Base-by-base conservation (phyloP, 1,140 invertebrate genomes). In the Batillaria attramentaria region DNA sequence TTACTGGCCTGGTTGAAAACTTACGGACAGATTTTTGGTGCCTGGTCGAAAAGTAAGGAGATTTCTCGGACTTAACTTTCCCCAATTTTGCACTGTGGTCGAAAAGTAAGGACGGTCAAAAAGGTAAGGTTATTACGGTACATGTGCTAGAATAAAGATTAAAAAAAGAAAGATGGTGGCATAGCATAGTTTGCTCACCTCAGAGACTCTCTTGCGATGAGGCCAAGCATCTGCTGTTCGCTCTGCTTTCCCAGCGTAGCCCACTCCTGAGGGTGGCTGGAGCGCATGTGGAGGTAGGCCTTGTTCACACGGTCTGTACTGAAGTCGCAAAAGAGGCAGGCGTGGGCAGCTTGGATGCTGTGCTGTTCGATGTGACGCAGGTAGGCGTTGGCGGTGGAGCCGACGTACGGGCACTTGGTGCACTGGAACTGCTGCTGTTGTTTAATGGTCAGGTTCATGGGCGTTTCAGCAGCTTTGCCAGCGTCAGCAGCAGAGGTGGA, bases 291-390 rank as follows among this genome's bases (percentile, higher is more conserved):
- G 57, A 88, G 85, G 72, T 87, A 87, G 0, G 89, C 79, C 3
- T 89, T 74, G 70, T 89, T 86, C 62, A 88, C 84, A 6, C 85
- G 73, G 66, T 89, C 84, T 42, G 88, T 87, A 74, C 88, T 89
- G 84, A 89, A 89, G 74, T 89, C 88, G 84, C 88, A 90, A 68
- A 85, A 87, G 28, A 82, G 78, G 72, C 87, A 89, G 0, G 84
- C 86, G 69, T 88, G 86, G 31, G 85, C 83, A 62, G 84, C 84
- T 41, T 85, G 86, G 65, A 84, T 87, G 39, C 87, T 87, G 82
- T 90, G 89, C n/a, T 85, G 75, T 54, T 87, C 85, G 60, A 86
- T 83, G 70, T 90, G 89, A 5, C 86, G 81, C 13, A 85, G 81
- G 76, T 89, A 88, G 13, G 87, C 87, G 8, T 84, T 80, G 13